Evolutionary conservation across 2,113 vertebrate species (phyloP), one percentile per base, ranked within the genome.

Genomic region (Nymphicus hollandicus): DNA sequence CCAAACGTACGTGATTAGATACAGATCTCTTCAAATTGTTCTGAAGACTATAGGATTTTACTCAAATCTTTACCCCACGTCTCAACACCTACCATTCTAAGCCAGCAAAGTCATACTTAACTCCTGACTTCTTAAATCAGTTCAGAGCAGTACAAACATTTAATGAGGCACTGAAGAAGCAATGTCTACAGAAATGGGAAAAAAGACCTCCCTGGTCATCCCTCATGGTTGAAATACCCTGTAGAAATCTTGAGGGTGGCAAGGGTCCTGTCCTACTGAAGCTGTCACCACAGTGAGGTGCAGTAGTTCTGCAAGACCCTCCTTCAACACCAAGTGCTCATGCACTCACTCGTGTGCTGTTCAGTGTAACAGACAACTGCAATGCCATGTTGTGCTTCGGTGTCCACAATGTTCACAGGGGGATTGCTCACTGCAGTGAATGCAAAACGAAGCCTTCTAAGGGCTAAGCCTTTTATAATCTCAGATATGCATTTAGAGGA

Each of bases 281-380:
- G 43, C 11, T 35, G 46, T 8, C 53, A 28, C 8, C n/a, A 10
- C 44, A 33, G 24, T 52, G 7, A 49, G 35, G 27, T 10, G 47
- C 23, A 39, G 60, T 14, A 13, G 49, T 17, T 41, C 28, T 41
- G 35, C 24, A n/a, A 72, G 46, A 76, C 11, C 4, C 19, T 61
- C 23, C 53, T 64, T 37, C 47, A 9, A 8, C 7, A 49, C 16
- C 28, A 31, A 24, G 47, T 22, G 47, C 29, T 71, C 10, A 14
- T 0, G 8, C 3, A 68, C 10, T 43, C 1, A 1, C 31, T 46
- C 24, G 19, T 6, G 22, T 5, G 15, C 56, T 31, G 27, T 15
- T 27, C 0, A 0, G 10, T 7, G 3, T 22, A 28, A 66, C 7
- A 28, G 46, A n/a, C 19, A 41, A 11, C 27, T 31, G 35, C 33